Base-by-base conservation (phyloP, 2,797 vertebrate genomes). In the Kryptolebias ocellatus region DNA sequence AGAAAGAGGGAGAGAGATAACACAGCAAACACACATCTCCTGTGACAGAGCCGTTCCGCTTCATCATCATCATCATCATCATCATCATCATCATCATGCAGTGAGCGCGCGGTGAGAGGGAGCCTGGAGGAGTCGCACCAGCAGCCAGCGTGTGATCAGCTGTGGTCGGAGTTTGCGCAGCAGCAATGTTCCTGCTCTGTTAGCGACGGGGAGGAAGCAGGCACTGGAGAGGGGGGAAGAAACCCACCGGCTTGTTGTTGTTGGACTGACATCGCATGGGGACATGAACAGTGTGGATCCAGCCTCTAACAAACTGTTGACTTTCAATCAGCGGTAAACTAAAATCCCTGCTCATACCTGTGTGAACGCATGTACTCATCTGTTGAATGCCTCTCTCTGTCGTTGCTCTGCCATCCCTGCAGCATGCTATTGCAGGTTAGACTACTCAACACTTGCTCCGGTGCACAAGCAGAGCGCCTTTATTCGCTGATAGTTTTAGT, bases 321-420 rank as follows among this genome's bases (percentile, higher is more conserved):
- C 87, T 93, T 95, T 95, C 92, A 95, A 93, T 81, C 94, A 95
- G 87, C 95, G 95, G 95, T 95, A 94, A 95, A 72, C 65, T 52
- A 0, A 29, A 46, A 47, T 10, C 58, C 15, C 39, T 58, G 11
- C 67, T 73, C 42, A 49, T 65, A 24, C 67, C 64, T 65, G 70
- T 79, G 67, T 88, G 57, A 50, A 12, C 74, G 83, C 74, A 65
- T 83, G 78, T 42, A 60, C 16, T 81, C 82, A 92, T 90, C 89
- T 90, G 89, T 89, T 91, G 86, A 81, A 84, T 81, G 82, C 64
- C 46, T 68, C 37, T 58, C 16, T 64, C 10, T 65, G 20, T 16
- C 28, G 54, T 56, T 28, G 39, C 51, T 72, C 64, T 71, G 53
- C 65, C 66, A 6, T 28, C 61, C 66, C 83, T 79, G 84, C 87